phyloP scores from a whole-genome alignment of 1,140 invertebrate species.

The Meloidogyne hapla region DNA sequence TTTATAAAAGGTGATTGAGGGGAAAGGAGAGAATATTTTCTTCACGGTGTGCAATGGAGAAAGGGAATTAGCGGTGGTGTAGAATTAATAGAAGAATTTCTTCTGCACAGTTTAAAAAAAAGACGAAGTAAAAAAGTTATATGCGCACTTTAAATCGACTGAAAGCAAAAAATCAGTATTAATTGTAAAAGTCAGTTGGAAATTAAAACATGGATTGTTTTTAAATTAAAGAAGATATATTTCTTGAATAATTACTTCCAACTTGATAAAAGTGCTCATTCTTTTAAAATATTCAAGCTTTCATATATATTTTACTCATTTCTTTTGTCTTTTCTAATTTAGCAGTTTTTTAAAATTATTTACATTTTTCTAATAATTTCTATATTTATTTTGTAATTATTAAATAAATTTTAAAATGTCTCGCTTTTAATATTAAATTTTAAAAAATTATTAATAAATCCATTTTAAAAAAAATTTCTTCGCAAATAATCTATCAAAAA shows the following conservation, averaged over 20 bases:
- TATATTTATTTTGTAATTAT: too few relatives aligned
- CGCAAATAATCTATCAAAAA: too few relatives aligned
- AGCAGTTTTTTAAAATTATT: too few relatives aligned
- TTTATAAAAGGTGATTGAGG: not conserved
- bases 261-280: too few relatives aligned
- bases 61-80: not conserved
- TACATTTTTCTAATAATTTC: too few relatives aligned
- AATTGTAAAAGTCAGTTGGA: constrained; percentile 5
- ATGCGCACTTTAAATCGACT: not conserved
- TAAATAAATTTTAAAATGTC: too few relatives aligned
- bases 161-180: not conserved
- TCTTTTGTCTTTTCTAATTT: too few relatives aligned
- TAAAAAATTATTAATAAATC: too few relatives aligned
- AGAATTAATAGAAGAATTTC: not conserved
- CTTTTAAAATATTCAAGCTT: too few relatives aligned
- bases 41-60: not conserved
- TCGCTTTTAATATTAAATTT: too few relatives aligned
- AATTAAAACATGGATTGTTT: not conserved
- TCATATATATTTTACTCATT: too few relatives aligned
- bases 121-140: not conserved
- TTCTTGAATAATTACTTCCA: not conserved
- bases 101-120: constrained; percentile 2
- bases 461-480: too few relatives aligned
- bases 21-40: not conserved
- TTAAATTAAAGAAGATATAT: not conserved